Base-by-base conservation (phyloP, 2,888 invertebrate genomes). In the Sinopyrophorus schimmeli region DNA sequence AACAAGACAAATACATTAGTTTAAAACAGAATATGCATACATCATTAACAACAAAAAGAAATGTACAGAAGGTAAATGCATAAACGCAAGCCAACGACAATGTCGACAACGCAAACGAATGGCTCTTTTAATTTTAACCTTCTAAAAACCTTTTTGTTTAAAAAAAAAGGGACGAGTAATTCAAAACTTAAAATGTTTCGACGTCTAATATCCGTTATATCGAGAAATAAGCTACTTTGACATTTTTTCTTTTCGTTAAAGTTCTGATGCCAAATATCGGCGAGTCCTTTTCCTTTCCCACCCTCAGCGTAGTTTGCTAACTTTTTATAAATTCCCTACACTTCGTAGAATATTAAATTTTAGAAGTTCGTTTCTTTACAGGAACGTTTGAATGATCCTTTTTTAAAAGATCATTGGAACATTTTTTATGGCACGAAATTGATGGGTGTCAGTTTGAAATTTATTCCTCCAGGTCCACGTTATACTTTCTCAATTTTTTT, bases 1-100 rank as follows among this genome's bases (percentile, higher is more conserved):
- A 60, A 60, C 60, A 60, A 60, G 57, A 60, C 58, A 60, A 60
- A 60, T 53, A 60, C 58, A 60, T 60, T 60, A 60, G 56, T 54
- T 53, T 53, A 55, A 51, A 47, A 53, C 51, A 46, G 44, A 51
- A 54, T 54, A 57, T 44, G 44, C 54, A 51, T 48, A 38, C 41
- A 46, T 50, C 50, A 44, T 50, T 50, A 50, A 50, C 50, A 46
- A 44, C 46, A 39, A n/a, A n/a, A n/a, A n/a, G n/a, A n/a, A n/a
- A n/a, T n/a, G n/a, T n/a, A n/a, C n/a, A n/a, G n/a, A n/a, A n/a
- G n/a, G n/a, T n/a, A n/a, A n/a, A n/a, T n/a, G n/a, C n/a, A n/a
- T n/a, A n/a, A n/a, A n/a, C n/a, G n/a, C n/a, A n/a, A n/a, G n/a
- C n/a, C n/a, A n/a, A n/a, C n/a, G n/a, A n/a, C n/a, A n/a, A n/a